Evolutionary conservation across 2,797 vertebrate species (phyloP).

Genomic region (Champsocephalus esox): DNA sequence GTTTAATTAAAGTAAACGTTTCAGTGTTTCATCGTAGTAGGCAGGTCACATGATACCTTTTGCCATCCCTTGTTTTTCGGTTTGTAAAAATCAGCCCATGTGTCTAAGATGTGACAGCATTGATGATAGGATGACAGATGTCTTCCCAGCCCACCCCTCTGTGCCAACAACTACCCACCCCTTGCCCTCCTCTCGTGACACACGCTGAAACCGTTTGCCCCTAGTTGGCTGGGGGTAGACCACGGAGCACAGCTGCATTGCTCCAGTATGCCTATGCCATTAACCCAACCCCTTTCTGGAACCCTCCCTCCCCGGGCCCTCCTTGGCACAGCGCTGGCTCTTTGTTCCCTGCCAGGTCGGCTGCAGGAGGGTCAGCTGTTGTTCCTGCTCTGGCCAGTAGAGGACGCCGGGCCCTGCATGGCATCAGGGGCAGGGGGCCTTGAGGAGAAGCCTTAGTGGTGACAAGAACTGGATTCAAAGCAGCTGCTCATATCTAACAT

Average conservation of each 20-base stretch:
- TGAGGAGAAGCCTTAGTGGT: slow-evolving; percentile 21
- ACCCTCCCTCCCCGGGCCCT: slow-evolving; percentile 52
- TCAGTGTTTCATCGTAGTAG: not conserved
- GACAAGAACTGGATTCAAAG: slow-evolving; percentile 45
- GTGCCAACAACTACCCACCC: slow-evolving; percentile 52
- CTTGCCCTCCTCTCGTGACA: not conserved
- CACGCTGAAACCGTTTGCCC: slow-evolving; percentile 46
- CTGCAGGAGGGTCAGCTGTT: slow-evolving; percentile 75
- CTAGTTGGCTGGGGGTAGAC: slow-evolving; percentile 53
- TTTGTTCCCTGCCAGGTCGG: slow-evolving; percentile 79
- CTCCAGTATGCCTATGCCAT: slow-evolving; percentile 39
- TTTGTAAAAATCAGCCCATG: slow-evolving; percentile 64
- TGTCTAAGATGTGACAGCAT: slow-evolving; percentile 68
- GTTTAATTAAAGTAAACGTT: too few relatives aligned
- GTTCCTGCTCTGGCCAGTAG: slow-evolving; percentile 73
- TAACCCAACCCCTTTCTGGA: slow-evolving; percentile 27
- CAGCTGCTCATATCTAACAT: slow-evolving; percentile 43
- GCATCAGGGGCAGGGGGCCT: slow-evolving; percentile 19
- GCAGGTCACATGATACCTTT: slow-evolving; percentile 61
- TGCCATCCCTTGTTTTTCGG: slow-evolving; percentile 56
- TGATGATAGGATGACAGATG: slow-evolving; percentile 77
- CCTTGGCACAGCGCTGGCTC: slow-evolving; percentile 73
- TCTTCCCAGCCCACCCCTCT: slow-evolving; percentile 64
- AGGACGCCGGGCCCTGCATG: slow-evolving; percentile 63
- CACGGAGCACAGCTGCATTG: slow-evolving; percentile 67